These are phyloP conservation scores for Drosophila putrida DNA, from an alignment of 2,888 invertebrate genomes.

Conservation along the genomic window DNA sequence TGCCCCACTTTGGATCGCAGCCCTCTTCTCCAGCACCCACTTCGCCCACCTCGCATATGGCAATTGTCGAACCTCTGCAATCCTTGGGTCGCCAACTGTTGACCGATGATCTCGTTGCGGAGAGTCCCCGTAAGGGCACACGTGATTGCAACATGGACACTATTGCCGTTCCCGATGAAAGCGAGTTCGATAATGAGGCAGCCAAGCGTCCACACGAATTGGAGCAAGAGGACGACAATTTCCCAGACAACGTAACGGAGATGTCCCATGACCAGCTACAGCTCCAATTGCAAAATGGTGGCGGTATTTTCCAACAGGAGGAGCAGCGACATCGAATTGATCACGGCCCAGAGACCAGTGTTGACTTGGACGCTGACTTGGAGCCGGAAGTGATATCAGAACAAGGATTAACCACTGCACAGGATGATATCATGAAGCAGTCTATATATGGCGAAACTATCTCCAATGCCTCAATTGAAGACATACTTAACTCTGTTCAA, in stretches of 20 bases:
- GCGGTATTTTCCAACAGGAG: constrained; percentile 8
- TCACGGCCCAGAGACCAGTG: constrained; percentile 81
- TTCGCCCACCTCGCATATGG: neutral
- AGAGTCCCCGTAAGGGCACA: constrained; percentile 90
- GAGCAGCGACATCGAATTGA: constrained; percentile 54
- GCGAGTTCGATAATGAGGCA: constrained; percentile 83
- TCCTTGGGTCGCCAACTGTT: constrained; percentile 64
- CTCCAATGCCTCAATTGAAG: constrained; percentile 70
- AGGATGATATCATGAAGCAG: constrained; percentile 76
- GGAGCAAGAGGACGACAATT: constrained; percentile 68
- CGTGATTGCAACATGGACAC: constrained; percentile 82
- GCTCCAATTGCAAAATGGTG: constrained; percentile 53
- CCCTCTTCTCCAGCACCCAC: constrained; percentile 87
- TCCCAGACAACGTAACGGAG: constrained; percentile 38
- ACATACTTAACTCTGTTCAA: constrained; percentile 84
- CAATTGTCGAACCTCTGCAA: constrained; percentile 42
- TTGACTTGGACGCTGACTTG: constrained; percentile 65
- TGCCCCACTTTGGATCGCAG: constrained; percentile 84
- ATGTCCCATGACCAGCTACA: constrained; percentile 24
- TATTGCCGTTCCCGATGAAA: constrained; percentile 81
- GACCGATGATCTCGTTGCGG: constrained; percentile 87
- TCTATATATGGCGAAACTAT: constrained; percentile 75
- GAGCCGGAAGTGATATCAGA: constrained; percentile 27
- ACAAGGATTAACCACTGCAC: constrained; percentile 4
- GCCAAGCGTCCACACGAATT: constrained; percentile 84